Conservation (phyloP, 2,113 vertebrate species). For the Psephotus haematonotus region DNA sequence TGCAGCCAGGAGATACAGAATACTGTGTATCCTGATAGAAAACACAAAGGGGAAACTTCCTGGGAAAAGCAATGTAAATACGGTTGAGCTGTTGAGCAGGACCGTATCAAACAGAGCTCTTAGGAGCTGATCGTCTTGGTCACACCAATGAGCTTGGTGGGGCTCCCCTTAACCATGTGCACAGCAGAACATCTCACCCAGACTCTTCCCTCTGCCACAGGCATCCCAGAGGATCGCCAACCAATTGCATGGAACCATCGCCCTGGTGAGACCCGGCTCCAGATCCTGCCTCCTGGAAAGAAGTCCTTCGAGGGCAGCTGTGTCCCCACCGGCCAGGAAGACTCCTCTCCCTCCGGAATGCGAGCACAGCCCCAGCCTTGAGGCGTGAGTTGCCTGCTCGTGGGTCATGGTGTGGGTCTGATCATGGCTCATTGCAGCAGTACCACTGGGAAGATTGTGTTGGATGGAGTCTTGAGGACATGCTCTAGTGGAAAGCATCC, state of each 20-base stretch:
- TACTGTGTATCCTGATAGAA: neutral
- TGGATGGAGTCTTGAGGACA: neutral
- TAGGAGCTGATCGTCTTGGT: neutral
- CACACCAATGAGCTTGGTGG: rapidly evolving
- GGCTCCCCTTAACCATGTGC: neutral
- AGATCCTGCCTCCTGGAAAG: slow-evolving; percentile 27
- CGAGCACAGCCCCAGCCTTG: slow-evolving; percentile 48
- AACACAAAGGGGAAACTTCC: neutral
- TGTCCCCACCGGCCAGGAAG: neutral
- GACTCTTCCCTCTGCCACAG: neutral
- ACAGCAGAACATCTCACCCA: neutral
- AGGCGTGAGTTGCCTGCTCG: slow-evolving; percentile 48
- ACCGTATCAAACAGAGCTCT: neutral
- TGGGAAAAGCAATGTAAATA: neutral
- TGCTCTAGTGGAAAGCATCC: neutral
- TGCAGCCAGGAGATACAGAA: neutral
- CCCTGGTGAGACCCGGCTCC: slow-evolving; percentile 67
- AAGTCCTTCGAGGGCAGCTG: neutral
- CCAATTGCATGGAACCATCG: slow-evolving; percentile 79
- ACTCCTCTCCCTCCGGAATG: neutral
- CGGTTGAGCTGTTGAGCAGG: neutral
- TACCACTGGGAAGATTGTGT: rapidly evolving
- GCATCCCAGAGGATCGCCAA: slow-evolving; percentile 78
- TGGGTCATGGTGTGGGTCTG: neutral
- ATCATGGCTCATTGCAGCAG: neutral